Evolutionary conservation across 2,797 vertebrate species (phyloP).

Genomic region (Lateolabrax maculatus): DNA sequence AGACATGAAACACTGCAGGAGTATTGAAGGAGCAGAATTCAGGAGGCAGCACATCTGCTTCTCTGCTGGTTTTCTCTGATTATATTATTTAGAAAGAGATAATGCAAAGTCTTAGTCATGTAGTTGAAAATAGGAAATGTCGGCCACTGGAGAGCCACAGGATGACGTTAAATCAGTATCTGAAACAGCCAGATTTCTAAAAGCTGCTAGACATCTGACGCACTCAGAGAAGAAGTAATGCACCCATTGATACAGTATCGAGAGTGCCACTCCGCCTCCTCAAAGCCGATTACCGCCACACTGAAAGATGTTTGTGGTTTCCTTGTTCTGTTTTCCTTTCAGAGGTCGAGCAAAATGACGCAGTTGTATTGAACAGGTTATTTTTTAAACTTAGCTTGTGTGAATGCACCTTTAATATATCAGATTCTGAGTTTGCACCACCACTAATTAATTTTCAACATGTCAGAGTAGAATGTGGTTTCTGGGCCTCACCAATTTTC

Average conservation of each 20-base stretch:
- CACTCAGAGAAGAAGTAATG: neutral
- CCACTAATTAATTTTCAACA: neutral
- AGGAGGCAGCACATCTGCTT: neutral
- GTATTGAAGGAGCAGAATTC: neutral
- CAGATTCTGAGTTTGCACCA: neutral
- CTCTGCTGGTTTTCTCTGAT: neutral
- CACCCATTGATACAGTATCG: neutral
- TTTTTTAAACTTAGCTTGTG: neutral
- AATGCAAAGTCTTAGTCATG: conserved; percentile 19
- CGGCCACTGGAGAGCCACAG: neutral
- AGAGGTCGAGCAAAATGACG: neutral
- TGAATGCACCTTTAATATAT: neutral
- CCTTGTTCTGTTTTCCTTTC: neutral
- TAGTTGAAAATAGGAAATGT: neutral
- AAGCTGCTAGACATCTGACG: conserved; percentile 15
- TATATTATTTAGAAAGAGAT: neutral
- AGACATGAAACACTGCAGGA: neutral
- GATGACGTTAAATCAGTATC: neutral
- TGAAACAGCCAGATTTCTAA: neutral
- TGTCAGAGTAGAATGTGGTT: neutral
- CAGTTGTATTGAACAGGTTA: neutral
- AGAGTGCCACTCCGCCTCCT: neutral
- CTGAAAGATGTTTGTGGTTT: neutral
- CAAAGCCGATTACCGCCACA: neutral
- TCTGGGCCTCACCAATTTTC: neutral